A percentile compares a stretch with the other conserved stretches of the same genome.
Evolutionary conservation across 2,888 invertebrate species (phyloP).

Genomic region (Clanis bilineata): DNA sequence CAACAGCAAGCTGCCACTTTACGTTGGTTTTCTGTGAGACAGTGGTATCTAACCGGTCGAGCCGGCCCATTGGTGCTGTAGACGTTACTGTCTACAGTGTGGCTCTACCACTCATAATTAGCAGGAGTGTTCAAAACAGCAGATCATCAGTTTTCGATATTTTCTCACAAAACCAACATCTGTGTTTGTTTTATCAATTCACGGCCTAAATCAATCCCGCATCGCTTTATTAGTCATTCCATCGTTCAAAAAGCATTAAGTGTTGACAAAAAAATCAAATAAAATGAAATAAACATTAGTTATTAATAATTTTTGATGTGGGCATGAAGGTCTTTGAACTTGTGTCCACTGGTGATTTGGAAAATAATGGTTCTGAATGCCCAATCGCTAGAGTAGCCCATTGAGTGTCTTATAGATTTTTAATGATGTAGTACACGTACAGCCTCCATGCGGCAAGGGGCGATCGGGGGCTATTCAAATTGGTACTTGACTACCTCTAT

Average conservation of each 20-base stretch:
- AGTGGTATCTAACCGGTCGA: too few relatives aligned
- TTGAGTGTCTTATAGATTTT: too few relatives aligned
- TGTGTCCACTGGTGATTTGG: slow-evolving; percentile 14
- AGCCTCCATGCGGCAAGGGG: too few relatives aligned
- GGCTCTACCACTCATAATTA: background rate
- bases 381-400: too few relatives aligned
- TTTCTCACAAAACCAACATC: background rate
- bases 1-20: too few relatives aligned
- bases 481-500: too few relatives aligned
- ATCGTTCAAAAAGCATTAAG: background rate
- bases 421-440: too few relatives aligned
- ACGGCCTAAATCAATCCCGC: background rate
- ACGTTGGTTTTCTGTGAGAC: too few relatives aligned
- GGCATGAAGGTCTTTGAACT: slow-evolving; percentile 26
- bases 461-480: too few relatives aligned
- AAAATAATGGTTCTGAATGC: slow-evolving; percentile 10
- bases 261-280: background rate
- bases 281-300: background rate
- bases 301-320: background rate
- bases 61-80: too few relatives aligned
- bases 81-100: too few relatives aligned
- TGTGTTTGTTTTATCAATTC: background rate
- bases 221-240: background rate
- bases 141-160: background rate
- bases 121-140: background rate